Base-by-base conservation (phyloP, 2,113 vertebrate species). In the Hemichromis elongatus region DNA sequence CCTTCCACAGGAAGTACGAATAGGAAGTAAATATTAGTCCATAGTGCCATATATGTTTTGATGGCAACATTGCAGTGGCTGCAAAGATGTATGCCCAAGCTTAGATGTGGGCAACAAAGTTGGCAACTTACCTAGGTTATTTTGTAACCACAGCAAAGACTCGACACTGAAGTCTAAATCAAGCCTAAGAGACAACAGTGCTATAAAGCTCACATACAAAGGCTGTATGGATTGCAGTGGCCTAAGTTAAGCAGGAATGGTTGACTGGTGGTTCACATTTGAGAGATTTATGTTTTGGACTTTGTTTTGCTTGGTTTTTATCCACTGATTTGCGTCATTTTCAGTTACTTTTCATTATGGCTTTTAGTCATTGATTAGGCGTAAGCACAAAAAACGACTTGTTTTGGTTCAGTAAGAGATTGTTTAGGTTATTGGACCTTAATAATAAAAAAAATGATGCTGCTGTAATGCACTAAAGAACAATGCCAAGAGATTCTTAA, bases 21-120 rank as follows among this genome's bases (percentile, higher is more conserved):
- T 12, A 4, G 57, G 30, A 61, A 61, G 57, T 61, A 61, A 61
- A 61, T 9, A 61, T 61, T 61, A 35, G 57, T 35, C 5, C 1
- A 35, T 7, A 35, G 2, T 61, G 57, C 57, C 35, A 61, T 61
- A 35, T 61, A 61, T 61, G 57, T 61, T 35, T 0, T 61, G 18
- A 30, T 61, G 56, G 28, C 56, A 59, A 59, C 56, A 59, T 59
- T 59, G 28, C 56, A 59, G 16, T 59, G 57, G 57, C 28, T 61
- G 28, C 16, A 61, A 28, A 59, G 6, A 59, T 30, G 2, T 1
- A 55, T 55, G 2, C 3, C 28, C 16, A 2, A 61, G 57, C 57
- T 61, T 61, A 35, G 57, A 35, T 61, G 0, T 16, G 28, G 57
- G 57, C 57, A 61, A 61, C 57, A n/a, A 61, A 7, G 30, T 61